Conservation (phyloP, 2,797 vertebrate species). For the Lepus oiostolus region DNA sequence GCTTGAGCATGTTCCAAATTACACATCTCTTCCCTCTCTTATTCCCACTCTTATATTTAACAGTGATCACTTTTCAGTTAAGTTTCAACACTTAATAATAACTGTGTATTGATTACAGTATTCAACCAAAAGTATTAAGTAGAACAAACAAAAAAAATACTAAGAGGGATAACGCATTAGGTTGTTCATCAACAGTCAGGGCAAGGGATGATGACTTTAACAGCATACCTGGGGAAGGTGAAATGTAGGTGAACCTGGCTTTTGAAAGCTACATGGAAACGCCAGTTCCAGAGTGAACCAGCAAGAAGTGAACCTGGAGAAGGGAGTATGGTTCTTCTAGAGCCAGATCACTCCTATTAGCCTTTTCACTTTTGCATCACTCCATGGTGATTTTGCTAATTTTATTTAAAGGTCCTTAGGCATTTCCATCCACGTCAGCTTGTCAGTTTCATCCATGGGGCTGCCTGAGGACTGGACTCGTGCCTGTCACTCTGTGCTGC, state of each 20-base stretch:
- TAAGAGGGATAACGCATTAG: no score
- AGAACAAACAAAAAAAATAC: no score
- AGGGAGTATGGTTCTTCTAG: not conserved
- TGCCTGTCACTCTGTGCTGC: not conserved
- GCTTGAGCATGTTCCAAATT: no score
- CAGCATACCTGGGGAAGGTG: not conserved
- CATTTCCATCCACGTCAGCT: not conserved
- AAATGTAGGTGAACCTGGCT: not conserved
- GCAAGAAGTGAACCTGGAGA: not conserved
- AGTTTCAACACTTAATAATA: no score
- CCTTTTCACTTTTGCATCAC: not conserved
- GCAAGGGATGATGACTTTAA: not conserved
- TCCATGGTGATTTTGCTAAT: constrained; percentile 32
- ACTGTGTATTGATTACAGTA: no score
- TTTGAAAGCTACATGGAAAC: not conserved
- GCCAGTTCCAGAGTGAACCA: not conserved
- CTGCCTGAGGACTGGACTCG: not conserved
- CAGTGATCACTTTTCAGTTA: no score
- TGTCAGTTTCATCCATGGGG: not conserved
- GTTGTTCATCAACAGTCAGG: no score
- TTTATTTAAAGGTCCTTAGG: constrained; percentile 11
- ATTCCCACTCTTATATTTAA: no score
- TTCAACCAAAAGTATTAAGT: no score
- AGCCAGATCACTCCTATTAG: not conserved
- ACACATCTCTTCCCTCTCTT: no score